phyloP scores from a whole-genome alignment of 2,888 invertebrate species.

The Watsonalla cultraria region DNA sequence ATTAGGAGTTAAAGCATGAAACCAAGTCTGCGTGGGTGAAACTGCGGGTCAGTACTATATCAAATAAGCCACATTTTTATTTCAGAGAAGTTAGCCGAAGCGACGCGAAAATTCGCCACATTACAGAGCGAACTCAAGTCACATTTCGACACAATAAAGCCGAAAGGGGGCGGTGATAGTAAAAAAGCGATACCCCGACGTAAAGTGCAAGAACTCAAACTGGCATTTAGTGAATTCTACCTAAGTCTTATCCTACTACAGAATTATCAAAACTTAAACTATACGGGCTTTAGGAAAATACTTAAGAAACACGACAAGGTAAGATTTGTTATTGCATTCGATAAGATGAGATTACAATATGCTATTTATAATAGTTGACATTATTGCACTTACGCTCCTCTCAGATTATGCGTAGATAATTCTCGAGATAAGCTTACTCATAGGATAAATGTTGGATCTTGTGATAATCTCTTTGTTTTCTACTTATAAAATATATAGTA shows the following conservation, averaged over 20 bases:
- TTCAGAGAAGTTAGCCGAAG: constrained; percentile 97
- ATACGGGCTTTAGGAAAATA: constrained; percentile 99
- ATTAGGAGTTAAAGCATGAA: too few species aligned
- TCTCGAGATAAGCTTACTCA: too few species aligned
- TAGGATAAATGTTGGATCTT: too few species aligned
- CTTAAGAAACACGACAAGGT: constrained; percentile 99
- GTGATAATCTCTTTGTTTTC: too few species aligned
- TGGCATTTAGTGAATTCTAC: constrained; percentile 99
- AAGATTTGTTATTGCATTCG: constrained; percentile 17
- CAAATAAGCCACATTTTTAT: constrained; percentile 6
- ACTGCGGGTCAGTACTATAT: too few species aligned
- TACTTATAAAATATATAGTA: too few species aligned
- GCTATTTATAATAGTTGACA: too few species aligned
- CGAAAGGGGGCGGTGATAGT: constrained; percentile 60
- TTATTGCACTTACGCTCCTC: too few species aligned
- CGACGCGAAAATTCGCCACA: constrained; percentile 94
- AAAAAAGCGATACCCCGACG: constrained; percentile 82
- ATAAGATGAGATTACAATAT: constrained; percentile 6
- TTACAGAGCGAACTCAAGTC: constrained; percentile 91
- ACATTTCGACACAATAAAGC: constrained; percentile 76
- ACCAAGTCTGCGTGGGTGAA: too few species aligned
- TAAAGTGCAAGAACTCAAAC: constrained; percentile 93
- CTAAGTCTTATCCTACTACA: constrained; percentile 96
- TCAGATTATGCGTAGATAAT: too few species aligned
- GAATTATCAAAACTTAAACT: constrained; percentile 98